These are phyloP conservation scores for Micropterix aruncella DNA, from an alignment of 2,888 invertebrate species.

Conservation along the genomic window DNA sequence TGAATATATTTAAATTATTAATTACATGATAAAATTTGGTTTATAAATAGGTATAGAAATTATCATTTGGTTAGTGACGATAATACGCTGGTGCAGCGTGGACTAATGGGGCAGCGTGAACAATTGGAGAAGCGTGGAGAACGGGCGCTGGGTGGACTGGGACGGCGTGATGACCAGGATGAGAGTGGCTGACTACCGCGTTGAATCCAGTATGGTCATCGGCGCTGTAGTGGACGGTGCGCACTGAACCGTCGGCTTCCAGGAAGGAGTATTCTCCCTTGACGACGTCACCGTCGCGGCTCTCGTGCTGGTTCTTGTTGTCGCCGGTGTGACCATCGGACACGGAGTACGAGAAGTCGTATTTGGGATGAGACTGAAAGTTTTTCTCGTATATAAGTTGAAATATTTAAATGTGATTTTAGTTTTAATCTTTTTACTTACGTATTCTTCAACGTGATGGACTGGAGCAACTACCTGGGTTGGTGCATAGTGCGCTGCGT, in stretches of 20 bases:
- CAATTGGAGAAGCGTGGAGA: constrained; percentile 7
- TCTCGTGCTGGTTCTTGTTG: constrained; percentile 4
- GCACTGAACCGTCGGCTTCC: constrained; percentile 23
- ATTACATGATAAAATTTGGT: too few relatives aligned
- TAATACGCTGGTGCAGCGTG: too few relatives aligned
- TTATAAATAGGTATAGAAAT: too few relatives aligned
- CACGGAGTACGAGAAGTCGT: constrained; percentile 28
- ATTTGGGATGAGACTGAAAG: constrained; percentile 26
- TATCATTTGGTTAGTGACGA: too few relatives aligned
- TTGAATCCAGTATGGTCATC: constrained; percentile 33
- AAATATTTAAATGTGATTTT: too few relatives aligned
- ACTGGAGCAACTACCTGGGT: constrained; percentile 13
- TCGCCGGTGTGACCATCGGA: background rate
- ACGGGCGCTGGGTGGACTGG: too few relatives aligned
- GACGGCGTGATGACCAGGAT: too few relatives aligned
- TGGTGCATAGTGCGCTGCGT: constrained; percentile 14
- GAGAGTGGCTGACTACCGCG: constrained; percentile 12
- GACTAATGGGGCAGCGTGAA: too few relatives aligned
- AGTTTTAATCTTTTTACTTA: too few relatives aligned
- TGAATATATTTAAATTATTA: too few relatives aligned
- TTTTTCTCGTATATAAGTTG: too few relatives aligned
- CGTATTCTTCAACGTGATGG: constrained; percentile 14
- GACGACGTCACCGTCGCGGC: constrained; percentile 22
- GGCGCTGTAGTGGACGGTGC: too few relatives aligned
- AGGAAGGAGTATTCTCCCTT: constrained; percentile 22